A percentile compares a stretch with the other conserved stretches of the same genome.
Evolutionary conservation across 2,888 invertebrate genomes (phyloP).

Genomic region (Netelia virgata): DNA sequence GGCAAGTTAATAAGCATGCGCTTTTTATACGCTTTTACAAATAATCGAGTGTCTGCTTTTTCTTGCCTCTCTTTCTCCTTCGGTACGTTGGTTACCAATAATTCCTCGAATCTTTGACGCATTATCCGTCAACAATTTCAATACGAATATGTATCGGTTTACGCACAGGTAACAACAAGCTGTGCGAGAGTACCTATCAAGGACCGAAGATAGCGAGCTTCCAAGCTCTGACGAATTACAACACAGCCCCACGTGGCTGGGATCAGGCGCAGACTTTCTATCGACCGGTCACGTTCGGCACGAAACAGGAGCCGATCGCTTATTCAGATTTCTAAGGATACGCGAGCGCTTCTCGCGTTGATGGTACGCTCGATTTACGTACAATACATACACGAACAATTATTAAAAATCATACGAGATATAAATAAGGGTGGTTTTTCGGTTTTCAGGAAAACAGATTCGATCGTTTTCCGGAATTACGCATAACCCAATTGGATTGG

Average conservation of each 20-base stretch:
- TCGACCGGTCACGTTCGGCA: slow-evolving; percentile 90
- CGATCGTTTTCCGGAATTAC: slow-evolving; percentile 24
- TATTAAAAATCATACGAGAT: slow-evolving; percentile 10
- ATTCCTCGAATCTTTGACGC: slow-evolving; percentile 1
- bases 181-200: slow-evolving; percentile 78
- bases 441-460: slow-evolving; percentile 24
- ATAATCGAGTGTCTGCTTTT: neutral
- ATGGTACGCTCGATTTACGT: slow-evolving; percentile 28
- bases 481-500: slow-evolving; percentile 32
- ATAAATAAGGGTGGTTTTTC: slow-evolving; percentile 14
- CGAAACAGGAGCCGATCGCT: slow-evolving; percentile 82
- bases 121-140: slow-evolving; percentile 38
- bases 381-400: neutral
- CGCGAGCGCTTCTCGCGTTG: slow-evolving; percentile 26
- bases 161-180: slow-evolving; percentile 75
- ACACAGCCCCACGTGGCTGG: slow-evolving; percentile 94
- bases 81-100: neutral
- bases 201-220: slow-evolving; percentile 82
- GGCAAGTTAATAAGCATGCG: slow-evolving; percentile 81
- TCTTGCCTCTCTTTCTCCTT: neutral
- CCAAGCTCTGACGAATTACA: slow-evolving; percentile 89
- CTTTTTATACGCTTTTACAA: slow-evolving; percentile 57
- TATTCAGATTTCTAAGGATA: slow-evolving; percentile 82
- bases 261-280: slow-evolving; percentile 89
- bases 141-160: neutral